These are phyloP conservation scores for Isoperla grammatica DNA, from an alignment of 2,888 invertebrate genomes.

Conservation along the genomic window DNA sequence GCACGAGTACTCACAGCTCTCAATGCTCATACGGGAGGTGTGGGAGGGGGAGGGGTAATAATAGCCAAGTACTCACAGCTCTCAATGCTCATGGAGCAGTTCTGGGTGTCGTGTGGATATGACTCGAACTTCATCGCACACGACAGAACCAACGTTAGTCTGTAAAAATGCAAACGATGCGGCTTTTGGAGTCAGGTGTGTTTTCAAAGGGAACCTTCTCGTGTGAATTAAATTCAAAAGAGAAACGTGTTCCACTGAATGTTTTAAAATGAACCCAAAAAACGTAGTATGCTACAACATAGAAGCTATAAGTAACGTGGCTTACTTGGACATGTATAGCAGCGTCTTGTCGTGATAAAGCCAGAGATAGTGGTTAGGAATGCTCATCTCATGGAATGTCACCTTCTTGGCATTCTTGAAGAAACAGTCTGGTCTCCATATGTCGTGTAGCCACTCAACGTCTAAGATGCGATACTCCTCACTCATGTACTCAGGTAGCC, in stretches of 20 bases:
- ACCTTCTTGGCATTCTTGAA: constrained; percentile 91
- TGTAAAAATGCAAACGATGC: too few species aligned
- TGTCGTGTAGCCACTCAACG: constrained; percentile 83
- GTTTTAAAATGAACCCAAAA: neutral
- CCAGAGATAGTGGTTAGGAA: constrained; percentile 90
- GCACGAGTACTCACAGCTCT: too few species aligned
- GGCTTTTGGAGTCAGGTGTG: too few species aligned
- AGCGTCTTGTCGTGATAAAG: constrained; percentile 86
- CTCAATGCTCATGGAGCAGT: constrained; percentile 91
- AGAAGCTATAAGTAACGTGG: too few species aligned
- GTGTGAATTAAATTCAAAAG: too few species aligned
- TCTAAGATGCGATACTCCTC: constrained; percentile 85
- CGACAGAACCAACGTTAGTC: constrained; percentile 75
- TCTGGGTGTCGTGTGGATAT: constrained; percentile 91
- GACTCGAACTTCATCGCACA: constrained; percentile 94
- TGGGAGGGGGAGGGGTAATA: too few species aligned
- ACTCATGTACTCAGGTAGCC: constrained; percentile 90
- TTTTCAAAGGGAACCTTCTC: too few species aligned
- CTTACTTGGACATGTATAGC: constrained; percentile 84
- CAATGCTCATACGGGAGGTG: too few species aligned
- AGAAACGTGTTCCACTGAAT: neutral
- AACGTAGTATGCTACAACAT: too few species aligned
- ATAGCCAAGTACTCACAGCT: constrained; percentile 91
- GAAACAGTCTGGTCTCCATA: constrained; percentile 91
- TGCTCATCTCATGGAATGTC: constrained; percentile 91